Evolutionary conservation across 2,888 invertebrate genomes (phyloP).

Genomic region (Drosophila melanocephala): DNA sequence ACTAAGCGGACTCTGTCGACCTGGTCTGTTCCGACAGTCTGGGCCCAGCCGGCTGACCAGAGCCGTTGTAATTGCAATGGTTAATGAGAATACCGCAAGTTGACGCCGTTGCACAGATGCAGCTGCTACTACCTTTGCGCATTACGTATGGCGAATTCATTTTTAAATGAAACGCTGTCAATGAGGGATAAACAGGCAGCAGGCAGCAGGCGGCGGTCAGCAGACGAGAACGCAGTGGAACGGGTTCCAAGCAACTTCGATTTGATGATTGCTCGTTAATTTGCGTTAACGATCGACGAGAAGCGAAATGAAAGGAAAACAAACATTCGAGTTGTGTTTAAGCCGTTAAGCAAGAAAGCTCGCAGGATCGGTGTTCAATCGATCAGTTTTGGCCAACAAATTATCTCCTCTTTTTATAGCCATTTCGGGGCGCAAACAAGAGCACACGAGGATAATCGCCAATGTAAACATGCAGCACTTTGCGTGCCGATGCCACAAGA

Average conservation of each 20-base stretch:
- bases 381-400: slow-evolving; percentile 72
- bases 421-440: slow-evolving; percentile 47
- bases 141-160: slow-evolving; percentile 62
- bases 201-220: slow-evolving; percentile 1
- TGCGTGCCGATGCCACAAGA: slow-evolving; percentile 75
- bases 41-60: slow-evolving; percentile 29
- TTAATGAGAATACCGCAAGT: slow-evolving; percentile 78
- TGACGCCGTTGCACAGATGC: slow-evolving; percentile 46
- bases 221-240: slow-evolving; percentile 12
- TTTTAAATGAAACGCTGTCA: slow-evolving; percentile 72
- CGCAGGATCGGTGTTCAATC: slow-evolving; percentile 68
- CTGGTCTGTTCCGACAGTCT: slow-evolving; percentile 18
- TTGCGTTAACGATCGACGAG: slow-evolving; percentile 78
- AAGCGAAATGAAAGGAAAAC: slow-evolving; percentile 41
- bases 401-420: slow-evolving; percentile 79
- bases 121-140: slow-evolving; percentile 64
- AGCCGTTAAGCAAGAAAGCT: slow-evolving; percentile 60
- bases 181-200: slow-evolving; percentile 14
- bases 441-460: slow-evolving; percentile 70
- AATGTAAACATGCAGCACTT: slow-evolving; percentile 78
- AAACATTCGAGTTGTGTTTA: slow-evolving; percentile 71
- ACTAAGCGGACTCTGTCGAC: slow-evolving; percentile 35
- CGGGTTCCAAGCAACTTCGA: slow-evolving; percentile 64
- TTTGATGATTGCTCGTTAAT: slow-evolving; percentile 83
- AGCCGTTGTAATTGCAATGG: slow-evolving; percentile 73